Evolutionary conservation across 2,888 invertebrate genomes (phyloP).

Genomic region (Onchidella celtica): DNA sequence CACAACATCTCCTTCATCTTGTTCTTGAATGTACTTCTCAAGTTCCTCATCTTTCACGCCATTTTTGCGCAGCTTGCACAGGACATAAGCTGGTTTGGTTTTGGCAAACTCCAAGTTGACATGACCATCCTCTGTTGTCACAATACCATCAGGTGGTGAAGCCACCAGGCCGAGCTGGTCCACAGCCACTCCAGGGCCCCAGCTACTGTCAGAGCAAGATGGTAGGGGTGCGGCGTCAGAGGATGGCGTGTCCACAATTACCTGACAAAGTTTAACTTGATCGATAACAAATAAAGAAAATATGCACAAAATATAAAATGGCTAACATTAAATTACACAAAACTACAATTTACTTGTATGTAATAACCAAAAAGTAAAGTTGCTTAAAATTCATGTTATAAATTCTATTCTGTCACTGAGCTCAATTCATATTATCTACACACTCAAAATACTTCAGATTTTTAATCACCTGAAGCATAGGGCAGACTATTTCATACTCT

Average conservation of each 20-base stretch:
- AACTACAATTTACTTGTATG: too few relatives aligned
- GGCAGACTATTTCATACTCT: too few relatives aligned
- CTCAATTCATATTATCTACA: too few relatives aligned
- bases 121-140: constrained; percentile 62
- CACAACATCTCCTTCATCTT: constrained; percentile 72
- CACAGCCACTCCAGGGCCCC: constrained; percentile 79
- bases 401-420: too few relatives aligned
- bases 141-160: constrained; percentile 69
- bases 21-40: constrained; percentile 73
- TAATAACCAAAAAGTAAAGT: too few relatives aligned
- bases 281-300: not conserved
- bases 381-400: too few relatives aligned
- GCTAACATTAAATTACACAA: too few relatives aligned
- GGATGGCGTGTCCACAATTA: constrained; percentile 75
- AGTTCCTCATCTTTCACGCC: constrained; percentile 77
- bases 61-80: constrained; percentile 77
- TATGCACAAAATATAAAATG: not conserved
- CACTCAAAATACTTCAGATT: too few relatives aligned
- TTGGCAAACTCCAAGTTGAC: constrained; percentile 85
- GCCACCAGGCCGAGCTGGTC: constrained; percentile 78
- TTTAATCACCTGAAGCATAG: too few relatives aligned
- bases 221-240: constrained; percentile 76
- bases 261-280: constrained; percentile 10
- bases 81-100: constrained; percentile 86
- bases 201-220: constrained; percentile 79